Base-by-base conservation (phyloP, 2,888 invertebrate species). In the Acrobasis repandana region DNA sequence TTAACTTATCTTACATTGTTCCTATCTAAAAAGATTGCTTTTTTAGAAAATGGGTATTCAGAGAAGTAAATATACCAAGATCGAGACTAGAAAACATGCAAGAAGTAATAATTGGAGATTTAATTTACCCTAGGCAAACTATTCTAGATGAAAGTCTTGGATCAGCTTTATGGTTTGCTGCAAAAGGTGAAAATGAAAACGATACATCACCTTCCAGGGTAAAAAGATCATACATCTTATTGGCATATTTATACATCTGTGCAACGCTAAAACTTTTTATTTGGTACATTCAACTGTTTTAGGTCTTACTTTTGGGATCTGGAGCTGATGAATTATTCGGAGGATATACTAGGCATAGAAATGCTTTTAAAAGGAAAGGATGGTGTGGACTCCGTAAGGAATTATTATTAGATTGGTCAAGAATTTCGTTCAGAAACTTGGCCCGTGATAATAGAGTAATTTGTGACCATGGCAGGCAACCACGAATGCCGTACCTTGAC, bases 301-400 rank as follows among this genome's bases (percentile, higher is more conserved):
- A 96, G 96, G 93, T 98, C 18, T 86, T 98, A 63, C 83, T 98
- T 68, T 89, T 97, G 71, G 99, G 99, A 43, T 97, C 97, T 92
- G 99, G 99, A 9, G 99, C 99, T 0, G 99, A 99, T 93, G 99
- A 99, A 90, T 93, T 99, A 66, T 96, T 99, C 79, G 98, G 97
- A 56, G 99, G 99, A 1, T 99, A 99, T 80, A 95, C 95, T 43
- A 94, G 98, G 63, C 98, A 99, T 79, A 93, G 98, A 73, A 96
- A 95, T 69, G 94, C 94, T 5, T 94, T 94, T 62, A 94, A 90
- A 73, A 93, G 94, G 15, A 82, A 82, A 68, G 87, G 92, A n/a
- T 86, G 94, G 94, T 64, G 74, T 43, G 94, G 94, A 5, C 86
- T 95, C 3, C 77, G 85, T 9, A 86, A 90, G 60, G 96, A 97